phyloP scores from a whole-genome alignment of 1,140 invertebrate genomes.

The Trialeurodes vaporariorum region DNA sequence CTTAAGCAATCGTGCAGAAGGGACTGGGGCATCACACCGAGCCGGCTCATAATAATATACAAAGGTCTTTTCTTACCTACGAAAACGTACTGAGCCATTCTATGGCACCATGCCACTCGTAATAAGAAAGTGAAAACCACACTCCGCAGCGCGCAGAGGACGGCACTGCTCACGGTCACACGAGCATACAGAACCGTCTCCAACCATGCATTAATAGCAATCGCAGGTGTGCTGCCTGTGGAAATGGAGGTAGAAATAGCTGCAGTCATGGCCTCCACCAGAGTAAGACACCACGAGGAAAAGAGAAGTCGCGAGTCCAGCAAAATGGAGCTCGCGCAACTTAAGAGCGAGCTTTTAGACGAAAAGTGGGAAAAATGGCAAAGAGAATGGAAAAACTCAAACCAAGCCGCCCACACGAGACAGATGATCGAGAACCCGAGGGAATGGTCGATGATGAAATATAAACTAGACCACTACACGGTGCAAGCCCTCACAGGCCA shows the following conservation, averaged over 20 bases:
- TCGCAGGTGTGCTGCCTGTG: constrained; percentile 1
- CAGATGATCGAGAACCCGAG: background rate
- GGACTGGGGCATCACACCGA: background rate
- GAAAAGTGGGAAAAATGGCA: background rate
- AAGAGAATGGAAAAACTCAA: background rate
- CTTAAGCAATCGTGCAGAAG: background rate
- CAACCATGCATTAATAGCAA: constrained; percentile 3
- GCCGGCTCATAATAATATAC: background rate
- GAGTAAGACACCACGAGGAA: background rate
- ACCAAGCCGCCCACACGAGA: background rate
- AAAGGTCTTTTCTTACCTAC: constrained; percentile 5
- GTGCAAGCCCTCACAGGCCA: background rate
- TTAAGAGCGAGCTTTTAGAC: background rate
- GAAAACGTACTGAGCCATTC: background rate
- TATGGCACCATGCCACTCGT: background rate
- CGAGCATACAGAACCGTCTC: constrained; percentile 12
- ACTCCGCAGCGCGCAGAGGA: constrained; percentile 3
- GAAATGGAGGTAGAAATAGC: background rate
- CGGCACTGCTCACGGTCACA: constrained; percentile 3
- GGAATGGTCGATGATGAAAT: background rate
- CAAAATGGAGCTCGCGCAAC: background rate
- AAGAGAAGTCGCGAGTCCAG: background rate
- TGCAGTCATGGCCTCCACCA: background rate
- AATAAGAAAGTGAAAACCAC: background rate
- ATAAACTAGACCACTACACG: background rate